These are phyloP conservation scores for Aeoliscus strigatus DNA, from an alignment of 2,797 vertebrate genomes.

Conservation along the genomic window DNA sequence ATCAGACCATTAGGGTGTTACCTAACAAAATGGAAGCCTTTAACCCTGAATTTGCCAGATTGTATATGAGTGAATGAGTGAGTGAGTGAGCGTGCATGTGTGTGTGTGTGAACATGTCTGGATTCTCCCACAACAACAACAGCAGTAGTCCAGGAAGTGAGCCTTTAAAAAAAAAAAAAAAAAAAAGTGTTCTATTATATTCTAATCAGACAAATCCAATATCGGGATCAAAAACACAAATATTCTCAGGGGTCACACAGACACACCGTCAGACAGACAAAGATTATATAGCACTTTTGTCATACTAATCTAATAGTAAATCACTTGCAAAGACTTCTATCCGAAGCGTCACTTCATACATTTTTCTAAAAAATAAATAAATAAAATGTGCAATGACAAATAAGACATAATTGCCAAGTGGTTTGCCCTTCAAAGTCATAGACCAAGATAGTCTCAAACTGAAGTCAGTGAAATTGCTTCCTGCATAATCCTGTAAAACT, in stretches of 20 bases:
- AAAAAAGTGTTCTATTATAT: too few relatives aligned
- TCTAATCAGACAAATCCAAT: too few relatives aligned
- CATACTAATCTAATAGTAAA: background rate
- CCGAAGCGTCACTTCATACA: constrained; percentile 19
- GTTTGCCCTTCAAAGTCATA: constrained; percentile 39
- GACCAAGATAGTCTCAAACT: constrained; percentile 50
- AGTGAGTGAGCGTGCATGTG: constrained; percentile 25
- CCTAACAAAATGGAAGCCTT: constrained; percentile 84
- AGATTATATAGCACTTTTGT: too few relatives aligned
- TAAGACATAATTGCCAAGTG: constrained; percentile 38
- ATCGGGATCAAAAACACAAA: constrained; percentile 1
- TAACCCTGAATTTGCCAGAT: constrained; percentile 78
- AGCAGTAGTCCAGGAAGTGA: constrained; percentile 56
- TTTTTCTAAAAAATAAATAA: too few relatives aligned
- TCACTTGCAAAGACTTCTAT: constrained; percentile 14
- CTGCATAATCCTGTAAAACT: constrained; percentile 56
- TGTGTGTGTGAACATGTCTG: constrained; percentile 55
- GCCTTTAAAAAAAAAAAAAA: too few relatives aligned
- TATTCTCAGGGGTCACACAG: background rate
- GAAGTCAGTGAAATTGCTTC: constrained; percentile 54
- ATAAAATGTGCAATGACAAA: constrained; percentile 45
- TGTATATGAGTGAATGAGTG: constrained; percentile 34
- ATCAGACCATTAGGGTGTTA: constrained; percentile 85
- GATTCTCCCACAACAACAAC: constrained; percentile 66
- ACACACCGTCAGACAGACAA: too few relatives aligned